These are phyloP conservation scores for Orientallactaga sibirica DNA, from an alignment of 2,797 vertebrate species.

Conservation along the genomic window DNA sequence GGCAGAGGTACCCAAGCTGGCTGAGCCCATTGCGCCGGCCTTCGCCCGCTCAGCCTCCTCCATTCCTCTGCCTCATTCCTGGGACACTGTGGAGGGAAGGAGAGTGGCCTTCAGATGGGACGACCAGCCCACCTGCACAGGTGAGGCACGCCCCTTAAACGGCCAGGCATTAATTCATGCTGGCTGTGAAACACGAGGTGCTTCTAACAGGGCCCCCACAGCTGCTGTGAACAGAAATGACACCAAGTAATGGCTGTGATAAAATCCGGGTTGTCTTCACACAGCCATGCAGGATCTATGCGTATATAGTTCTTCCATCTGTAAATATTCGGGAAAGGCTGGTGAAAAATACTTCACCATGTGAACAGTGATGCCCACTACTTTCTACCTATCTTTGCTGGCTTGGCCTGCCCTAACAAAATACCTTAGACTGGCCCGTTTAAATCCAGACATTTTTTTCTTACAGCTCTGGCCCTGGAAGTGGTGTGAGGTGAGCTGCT, in stretches of 20 bases:
- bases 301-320: not conserved
- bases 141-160: no score
- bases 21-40: rapidly evolving
- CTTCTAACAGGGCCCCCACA: not conserved
- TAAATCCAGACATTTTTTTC: not conserved
- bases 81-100: not conserved
- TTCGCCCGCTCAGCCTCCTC: rapidly evolving
- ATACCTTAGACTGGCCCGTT: not conserved
- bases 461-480: not conserved
- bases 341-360: not conserved
- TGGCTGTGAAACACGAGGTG: not conserved
- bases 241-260: not conserved
- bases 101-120: not conserved
- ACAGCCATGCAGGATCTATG: not conserved
- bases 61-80: not conserved
- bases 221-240: not conserved
- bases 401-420: not conserved
- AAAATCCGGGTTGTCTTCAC: not conserved
- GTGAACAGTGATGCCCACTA: not conserved
- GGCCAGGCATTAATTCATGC: no score
- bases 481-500: not conserved
- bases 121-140: not conserved
- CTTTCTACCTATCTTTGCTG: no score
- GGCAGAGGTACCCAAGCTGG: not conserved
- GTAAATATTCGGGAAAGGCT: not conserved